Conservation (phyloP, 2,888 invertebrate genomes). For the Sericinus montela region DNA sequence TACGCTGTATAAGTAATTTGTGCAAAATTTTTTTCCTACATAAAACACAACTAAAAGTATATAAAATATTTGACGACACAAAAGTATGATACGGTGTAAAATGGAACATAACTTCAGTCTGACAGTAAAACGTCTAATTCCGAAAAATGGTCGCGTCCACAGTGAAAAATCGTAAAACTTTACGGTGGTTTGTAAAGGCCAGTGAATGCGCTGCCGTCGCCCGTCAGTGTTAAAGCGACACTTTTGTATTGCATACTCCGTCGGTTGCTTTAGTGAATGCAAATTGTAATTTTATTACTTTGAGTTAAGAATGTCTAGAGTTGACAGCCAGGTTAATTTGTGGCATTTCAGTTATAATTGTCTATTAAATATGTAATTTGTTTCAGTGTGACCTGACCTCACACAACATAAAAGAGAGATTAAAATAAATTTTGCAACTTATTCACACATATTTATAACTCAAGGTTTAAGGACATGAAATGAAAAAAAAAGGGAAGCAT, state of each 20-base stretch:
- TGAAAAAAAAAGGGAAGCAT: too few species aligned
- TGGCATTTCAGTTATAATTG: too few species aligned
- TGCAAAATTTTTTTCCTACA: too few species aligned
- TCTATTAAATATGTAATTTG: too few species aligned
- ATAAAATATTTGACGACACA: constrained; percentile 10
- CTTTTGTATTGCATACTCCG: constrained; percentile 49
- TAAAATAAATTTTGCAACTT: too few species aligned
- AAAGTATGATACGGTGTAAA: constrained; percentile 20
- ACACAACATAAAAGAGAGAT: too few species aligned
- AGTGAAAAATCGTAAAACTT: constrained; percentile 54
- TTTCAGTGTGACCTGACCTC: too few species aligned
- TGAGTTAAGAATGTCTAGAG: neutral
- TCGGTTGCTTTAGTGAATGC: constrained; percentile 43
- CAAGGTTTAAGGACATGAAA: too few species aligned
- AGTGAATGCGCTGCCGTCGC: constrained; percentile 29
- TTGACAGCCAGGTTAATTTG: too few species aligned
- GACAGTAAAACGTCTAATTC: constrained; percentile 38
- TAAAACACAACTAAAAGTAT: too few species aligned
- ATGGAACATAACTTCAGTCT: constrained; percentile 30
- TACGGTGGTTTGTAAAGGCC: constrained; percentile 41
- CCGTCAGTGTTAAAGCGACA: constrained; percentile 28
- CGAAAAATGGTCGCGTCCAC: constrained; percentile 37
- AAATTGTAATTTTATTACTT: constrained; percentile 31
- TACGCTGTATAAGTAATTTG: too few species aligned
- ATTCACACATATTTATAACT: too few species aligned